Conservation (phyloP, 2,797 vertebrate genomes). For the Iguana delicatissima region DNA sequence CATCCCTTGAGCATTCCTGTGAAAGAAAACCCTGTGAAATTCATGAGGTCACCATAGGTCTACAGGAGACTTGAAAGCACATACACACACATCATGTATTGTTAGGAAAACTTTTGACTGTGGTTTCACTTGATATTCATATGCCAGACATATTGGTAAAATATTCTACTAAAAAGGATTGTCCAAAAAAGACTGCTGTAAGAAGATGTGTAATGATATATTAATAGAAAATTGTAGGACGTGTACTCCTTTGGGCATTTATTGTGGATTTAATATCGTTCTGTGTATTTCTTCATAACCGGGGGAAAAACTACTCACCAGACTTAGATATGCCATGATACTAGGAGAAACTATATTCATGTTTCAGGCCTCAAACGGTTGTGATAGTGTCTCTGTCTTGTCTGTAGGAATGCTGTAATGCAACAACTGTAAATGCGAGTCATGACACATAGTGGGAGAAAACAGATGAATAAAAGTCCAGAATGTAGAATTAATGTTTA, state of each 20-base stretch:
- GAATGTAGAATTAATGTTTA: constrained; percentile 13
- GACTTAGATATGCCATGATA: background rate
- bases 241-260: background rate
- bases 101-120: background rate
- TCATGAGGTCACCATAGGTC: too few relatives aligned
- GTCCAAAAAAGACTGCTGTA: background rate
- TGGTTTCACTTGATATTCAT: background rate
- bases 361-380: background rate
- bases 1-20: too few relatives aligned
- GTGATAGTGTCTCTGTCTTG: background rate
- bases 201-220: background rate
- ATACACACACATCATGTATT: background rate
- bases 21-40: too few relatives aligned
- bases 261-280: background rate
- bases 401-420: background rate
- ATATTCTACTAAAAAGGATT: background rate
- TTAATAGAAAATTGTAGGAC: background rate
- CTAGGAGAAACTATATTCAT: background rate
- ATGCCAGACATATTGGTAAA: constrained; percentile 14
- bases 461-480: background rate
- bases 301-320: background rate
- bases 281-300: constrained; percentile 4
- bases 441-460: constrained; percentile 2
- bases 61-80: too few relatives aligned
- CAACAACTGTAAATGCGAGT: background rate